Base-by-base conservation (phyloP, 2,113 vertebrate genomes). In the Zootoca vivipara region DNA sequence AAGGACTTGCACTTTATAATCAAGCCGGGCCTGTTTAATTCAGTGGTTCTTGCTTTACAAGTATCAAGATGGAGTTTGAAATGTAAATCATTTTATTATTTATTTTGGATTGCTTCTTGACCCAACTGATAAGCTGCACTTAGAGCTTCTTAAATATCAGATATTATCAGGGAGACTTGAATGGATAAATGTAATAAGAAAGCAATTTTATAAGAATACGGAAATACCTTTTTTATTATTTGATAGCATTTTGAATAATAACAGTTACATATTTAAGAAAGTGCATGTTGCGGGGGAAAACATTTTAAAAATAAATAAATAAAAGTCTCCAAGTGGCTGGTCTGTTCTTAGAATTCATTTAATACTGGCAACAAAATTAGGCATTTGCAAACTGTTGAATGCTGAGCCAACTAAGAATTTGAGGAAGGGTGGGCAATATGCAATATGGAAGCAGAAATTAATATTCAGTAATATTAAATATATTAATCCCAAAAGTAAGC, bases 71-170 rank as follows among this genome's bases (percentile, higher is more conserved):
- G n/a, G 42, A 7, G 46, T 7, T 38, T 38, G 4, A 78, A 65
- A 33, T 26, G 4, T 46, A 24, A 70, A 80, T 38, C 2, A 56
- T 79, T 67, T 46, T 35, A 72, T 64, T 84, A 28, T 67, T 67
- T 46, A 67, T 69, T 69, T 35, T 78, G 10, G 5, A 52, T 67
- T 69, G 33, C 38, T 24, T 46, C 13, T 52, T 86, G 28, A 28
- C 35, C 12, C 20, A 65, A 20, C 26, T 26, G 22, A 56, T 30
- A 46, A 22, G 30, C 22, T 15, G 33, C 33, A 8, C 56, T n/a
- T 65, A 89, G 62, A 72, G 73, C 92, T 87, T 73, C 85, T 70
- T 67, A 85, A 92, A 85, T 6, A 85, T 83, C 15, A 30, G 13
- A 78, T 20, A 75, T n/a, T 82, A 9, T 28, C 62, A 30, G 33